Evolutionary conservation across 1,140 invertebrate species (phyloP).

Genomic region (Lysiphlebus fabarum): DNA sequence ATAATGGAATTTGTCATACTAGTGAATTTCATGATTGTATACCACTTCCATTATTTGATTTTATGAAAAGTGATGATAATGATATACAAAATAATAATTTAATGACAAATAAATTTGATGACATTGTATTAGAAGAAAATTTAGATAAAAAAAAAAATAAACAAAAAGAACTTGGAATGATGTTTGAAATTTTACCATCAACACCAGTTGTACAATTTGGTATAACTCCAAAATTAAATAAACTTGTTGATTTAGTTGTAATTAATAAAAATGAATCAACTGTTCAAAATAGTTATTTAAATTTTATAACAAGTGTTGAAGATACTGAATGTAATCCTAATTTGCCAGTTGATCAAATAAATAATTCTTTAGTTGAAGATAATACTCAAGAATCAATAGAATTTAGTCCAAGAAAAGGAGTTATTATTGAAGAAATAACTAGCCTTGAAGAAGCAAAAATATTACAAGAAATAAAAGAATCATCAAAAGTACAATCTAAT

Average conservation of each 20-base stretch:
- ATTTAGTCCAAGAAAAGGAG: conserved; percentile 24
- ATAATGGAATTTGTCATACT: conserved; percentile 38
- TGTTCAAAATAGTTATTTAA: conserved; percentile 37
- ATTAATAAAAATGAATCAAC: conserved; percentile 28
- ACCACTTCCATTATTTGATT: conserved; percentile 37
- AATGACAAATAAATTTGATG: background rate
- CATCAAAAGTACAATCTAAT: background rate
- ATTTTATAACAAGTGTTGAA: conserved; percentile 44
- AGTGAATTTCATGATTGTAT: conserved; percentile 50
- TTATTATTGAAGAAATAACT: conserved; percentile 47
- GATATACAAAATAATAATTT: background rate
- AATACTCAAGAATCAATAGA: background rate
- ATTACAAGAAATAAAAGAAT: background rate
- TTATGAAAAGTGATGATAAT: background rate
- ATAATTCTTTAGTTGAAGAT: background rate
- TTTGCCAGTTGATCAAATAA: background rate
- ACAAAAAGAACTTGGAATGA: conserved; percentile 13
- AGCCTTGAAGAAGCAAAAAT: conserved; percentile 30
- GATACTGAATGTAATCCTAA: conserved; percentile 18
- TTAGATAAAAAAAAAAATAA: background rate
- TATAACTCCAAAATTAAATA: conserved; percentile 8
- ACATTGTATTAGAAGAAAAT: background rate
- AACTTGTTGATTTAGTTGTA: conserved; percentile 24
- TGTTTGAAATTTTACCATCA: conserved; percentile 16
- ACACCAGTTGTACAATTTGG: conserved; percentile 23